These are phyloP conservation scores for Mormoops blainvillei DNA, from an alignment of 2,113 vertebrate species.

Conservation along the genomic window DNA sequence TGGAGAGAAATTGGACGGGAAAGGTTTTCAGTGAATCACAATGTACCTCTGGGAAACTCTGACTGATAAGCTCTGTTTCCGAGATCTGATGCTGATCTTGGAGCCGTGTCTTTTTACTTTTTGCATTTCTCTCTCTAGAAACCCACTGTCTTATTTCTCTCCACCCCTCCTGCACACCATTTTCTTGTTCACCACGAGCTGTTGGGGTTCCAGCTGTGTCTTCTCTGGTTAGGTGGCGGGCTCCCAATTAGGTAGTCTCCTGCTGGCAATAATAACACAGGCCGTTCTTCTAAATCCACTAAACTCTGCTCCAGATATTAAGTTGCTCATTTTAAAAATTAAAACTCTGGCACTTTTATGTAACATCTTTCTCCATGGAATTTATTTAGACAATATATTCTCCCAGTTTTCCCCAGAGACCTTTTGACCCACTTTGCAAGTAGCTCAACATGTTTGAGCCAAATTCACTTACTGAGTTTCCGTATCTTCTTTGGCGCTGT, in stretches of 20 bases:
- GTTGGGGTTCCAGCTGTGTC: constrained; percentile 46
- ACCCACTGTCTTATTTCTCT: neutral
- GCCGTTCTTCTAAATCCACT: constrained; percentile 43
- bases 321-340: constrained; percentile 57
- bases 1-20: neutral
- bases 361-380: constrained; percentile 49
- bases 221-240: constrained; percentile 26
- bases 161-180: neutral
- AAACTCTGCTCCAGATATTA: constrained; percentile 54
- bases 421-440: constrained; percentile 64
- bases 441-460: neutral
- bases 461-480: neutral
- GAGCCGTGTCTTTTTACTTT: neutral
- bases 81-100: neutral
- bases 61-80: neutral
- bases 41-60: neutral
- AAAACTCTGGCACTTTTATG: constrained; percentile 56
- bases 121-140: neutral
- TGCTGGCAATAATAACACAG: constrained; percentile 42
- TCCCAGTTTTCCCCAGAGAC: constrained; percentile 38
- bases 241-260: constrained; percentile 47
- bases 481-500: neutral
- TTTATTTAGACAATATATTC: constrained; percentile 60
- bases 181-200: neutral
- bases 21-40: neutral